These are phyloP conservation scores for Diabrotica balteata DNA, from an alignment of 2,888 invertebrate genomes.

Conservation along the genomic window DNA sequence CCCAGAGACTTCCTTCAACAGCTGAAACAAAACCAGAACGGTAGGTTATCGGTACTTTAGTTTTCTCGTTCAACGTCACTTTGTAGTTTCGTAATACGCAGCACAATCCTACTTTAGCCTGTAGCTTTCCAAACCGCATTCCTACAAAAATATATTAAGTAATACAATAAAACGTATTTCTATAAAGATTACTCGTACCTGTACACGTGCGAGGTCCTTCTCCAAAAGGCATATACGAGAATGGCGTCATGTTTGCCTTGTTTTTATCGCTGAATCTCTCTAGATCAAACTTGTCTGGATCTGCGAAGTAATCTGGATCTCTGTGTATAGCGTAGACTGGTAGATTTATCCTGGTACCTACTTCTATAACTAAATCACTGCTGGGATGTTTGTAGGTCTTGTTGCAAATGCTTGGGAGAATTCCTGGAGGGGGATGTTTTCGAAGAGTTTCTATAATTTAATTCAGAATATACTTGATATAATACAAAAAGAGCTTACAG, in stretches of 20 bases:
- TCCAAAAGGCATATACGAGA: constrained; percentile 40
- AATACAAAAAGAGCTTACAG: no score
- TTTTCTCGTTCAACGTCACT: constrained; percentile 34
- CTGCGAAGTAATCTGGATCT: constrained; percentile 51
- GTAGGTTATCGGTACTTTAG: constrained; percentile 32
- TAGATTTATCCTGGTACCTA: constrained; percentile 47
- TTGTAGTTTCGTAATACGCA: constrained; percentile 29
- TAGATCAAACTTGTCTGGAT: constrained; percentile 43
- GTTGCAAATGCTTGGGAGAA: constrained; percentile 38
- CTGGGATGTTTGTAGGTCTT: constrained; percentile 48
- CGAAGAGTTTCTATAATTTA: constrained; percentile 53
- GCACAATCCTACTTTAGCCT: constrained; percentile 31
- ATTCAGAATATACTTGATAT: no score
- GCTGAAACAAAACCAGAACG: neutral
- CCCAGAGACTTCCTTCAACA: constrained; percentile 6
- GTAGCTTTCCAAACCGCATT: constrained; percentile 23
- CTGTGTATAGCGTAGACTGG: constrained; percentile 49
- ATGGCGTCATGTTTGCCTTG: constrained; percentile 25
- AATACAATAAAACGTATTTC: no score
- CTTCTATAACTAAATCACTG: constrained; percentile 40
- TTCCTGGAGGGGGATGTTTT: constrained; percentile 49
- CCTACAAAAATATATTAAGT: constrained; percentile 10
- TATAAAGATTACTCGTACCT: constrained; percentile 45
- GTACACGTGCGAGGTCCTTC: constrained; percentile 43
- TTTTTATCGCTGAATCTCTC: constrained; percentile 43